A percentile compares a stretch with the other conserved stretches of the same genome.
Evolutionary conservation across 2,113 vertebrate genomes (phyloP).

Genomic region (Varanus salvator): DNA sequence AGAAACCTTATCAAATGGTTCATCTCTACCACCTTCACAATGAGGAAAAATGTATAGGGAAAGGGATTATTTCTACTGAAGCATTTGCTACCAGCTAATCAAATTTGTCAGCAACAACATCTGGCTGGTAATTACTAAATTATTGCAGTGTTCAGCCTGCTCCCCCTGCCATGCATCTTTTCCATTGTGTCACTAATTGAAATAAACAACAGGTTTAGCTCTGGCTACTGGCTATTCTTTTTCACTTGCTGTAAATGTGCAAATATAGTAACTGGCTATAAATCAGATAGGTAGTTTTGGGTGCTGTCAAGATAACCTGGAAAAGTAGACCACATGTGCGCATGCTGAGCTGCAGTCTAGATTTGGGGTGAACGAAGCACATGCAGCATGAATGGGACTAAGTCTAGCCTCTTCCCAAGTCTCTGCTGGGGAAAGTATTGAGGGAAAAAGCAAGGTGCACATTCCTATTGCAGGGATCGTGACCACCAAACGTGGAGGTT

Average conservation of each 20-base stretch:
- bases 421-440: not conserved
- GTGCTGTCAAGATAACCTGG: not conserved
- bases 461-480: too few species aligned
- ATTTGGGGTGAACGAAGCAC: not conserved
- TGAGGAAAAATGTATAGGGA: not conserved
- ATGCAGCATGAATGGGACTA: not conserved
- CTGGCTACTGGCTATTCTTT: not conserved
- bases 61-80: not conserved
- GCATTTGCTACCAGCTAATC: not conserved
- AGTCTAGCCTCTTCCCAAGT: not conserved
- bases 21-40: not conserved
- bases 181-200: not conserved
- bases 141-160: not conserved
- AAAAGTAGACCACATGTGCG: not conserved
- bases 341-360: not conserved
- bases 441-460: too few species aligned
- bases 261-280: not conserved
- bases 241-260: not conserved
- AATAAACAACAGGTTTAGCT: not conserved
- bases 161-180: not conserved
- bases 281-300: not conserved
- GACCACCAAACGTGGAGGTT: too few species aligned
- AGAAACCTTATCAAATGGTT: not conserved
- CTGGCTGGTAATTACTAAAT: slow-evolving; percentile 8
- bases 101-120: not conserved